Conservation (phyloP, 2,797 vertebrate species). For the Takifugu rubripes region DNA sequence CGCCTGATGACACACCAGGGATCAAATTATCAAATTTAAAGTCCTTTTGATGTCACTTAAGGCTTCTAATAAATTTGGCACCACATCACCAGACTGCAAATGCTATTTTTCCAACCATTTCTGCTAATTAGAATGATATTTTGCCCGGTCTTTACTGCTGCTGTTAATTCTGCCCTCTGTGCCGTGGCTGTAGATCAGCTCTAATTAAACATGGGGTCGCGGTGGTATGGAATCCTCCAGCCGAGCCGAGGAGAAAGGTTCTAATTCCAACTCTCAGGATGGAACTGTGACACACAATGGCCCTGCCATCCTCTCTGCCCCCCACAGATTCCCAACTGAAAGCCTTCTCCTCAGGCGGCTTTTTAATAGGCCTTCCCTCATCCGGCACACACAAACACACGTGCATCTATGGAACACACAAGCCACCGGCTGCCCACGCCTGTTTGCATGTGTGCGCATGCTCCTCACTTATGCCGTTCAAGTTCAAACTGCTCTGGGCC, state of each 20-base stretch:
- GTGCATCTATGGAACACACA: slow-evolving; percentile 10
- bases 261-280: slow-evolving; percentile 79
- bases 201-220: slow-evolving; percentile 73
- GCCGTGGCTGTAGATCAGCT: slow-evolving; percentile 46
- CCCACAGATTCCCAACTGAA: slow-evolving; percentile 68
- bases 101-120: slow-evolving; percentile 18
- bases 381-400: slow-evolving; percentile 20
- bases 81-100: slow-evolving; percentile 40
- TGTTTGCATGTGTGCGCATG: slow-evolving; percentile 11
- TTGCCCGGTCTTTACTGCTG: slow-evolving; percentile 22
- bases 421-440: slow-evolving; percentile 42
- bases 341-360: slow-evolving; percentile 71
- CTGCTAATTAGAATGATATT: slow-evolving; percentile 3
- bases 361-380: slow-evolving; percentile 67
- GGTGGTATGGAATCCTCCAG: slow-evolving; percentile 70
- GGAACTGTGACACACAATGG: slow-evolving; percentile 73
- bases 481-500: slow-evolving; percentile 53
- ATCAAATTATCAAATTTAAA: slow-evolving; percentile 36
- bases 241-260: slow-evolving; percentile 76
- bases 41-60: slow-evolving; percentile 42
- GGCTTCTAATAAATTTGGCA: slow-evolving; percentile 65
- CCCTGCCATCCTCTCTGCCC: slow-evolving; percentile 63
- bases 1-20: slow-evolving; percentile 20
- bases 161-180: slow-evolving; percentile 20
- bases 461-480: slow-evolving; percentile 38